Conservation (phyloP, 2,888 invertebrate species). For the Spisula subtruncata region DNA sequence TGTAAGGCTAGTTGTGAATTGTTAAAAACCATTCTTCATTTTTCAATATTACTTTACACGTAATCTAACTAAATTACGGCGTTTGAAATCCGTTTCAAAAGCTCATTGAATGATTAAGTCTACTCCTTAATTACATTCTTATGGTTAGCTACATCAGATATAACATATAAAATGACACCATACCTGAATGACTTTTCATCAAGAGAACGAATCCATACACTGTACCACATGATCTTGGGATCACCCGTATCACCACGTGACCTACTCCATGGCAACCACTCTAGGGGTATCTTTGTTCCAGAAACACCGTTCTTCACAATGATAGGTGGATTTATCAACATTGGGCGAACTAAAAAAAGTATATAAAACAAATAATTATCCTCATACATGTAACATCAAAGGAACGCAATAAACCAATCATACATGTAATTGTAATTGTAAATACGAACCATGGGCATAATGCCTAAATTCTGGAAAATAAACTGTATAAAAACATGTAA, state of each 20-base stretch:
- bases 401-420: too few relatives aligned
- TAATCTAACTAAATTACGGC: too few relatives aligned
- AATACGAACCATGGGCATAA: too few relatives aligned
- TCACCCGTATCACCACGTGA: conserved; percentile 81
- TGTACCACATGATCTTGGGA: conserved; percentile 81
- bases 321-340: conserved; percentile 76
- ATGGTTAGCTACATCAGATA: neutral
- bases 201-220: conserved; percentile 73
- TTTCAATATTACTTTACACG: too few relatives aligned
- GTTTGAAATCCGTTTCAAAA: too few relatives aligned
- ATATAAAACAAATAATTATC: neutral
- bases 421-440: too few relatives aligned
- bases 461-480: too few relatives aligned
- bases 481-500: too few relatives aligned
- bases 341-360: conserved; percentile 76
- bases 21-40: too few relatives aligned
- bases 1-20: too few relatives aligned
- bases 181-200: conserved; percentile 62
- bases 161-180: conserved; percentile 22
- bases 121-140: neutral
- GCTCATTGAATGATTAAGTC: too few relatives aligned
- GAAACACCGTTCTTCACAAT: conserved; percentile 73
- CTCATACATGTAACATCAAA: too few relatives aligned
- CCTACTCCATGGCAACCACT: conserved; percentile 82
- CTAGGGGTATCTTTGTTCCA: conserved; percentile 75